These are phyloP conservation scores for Galerucella pusilla DNA, from an alignment of 2,888 invertebrate genomes.

Conservation along the genomic window DNA sequence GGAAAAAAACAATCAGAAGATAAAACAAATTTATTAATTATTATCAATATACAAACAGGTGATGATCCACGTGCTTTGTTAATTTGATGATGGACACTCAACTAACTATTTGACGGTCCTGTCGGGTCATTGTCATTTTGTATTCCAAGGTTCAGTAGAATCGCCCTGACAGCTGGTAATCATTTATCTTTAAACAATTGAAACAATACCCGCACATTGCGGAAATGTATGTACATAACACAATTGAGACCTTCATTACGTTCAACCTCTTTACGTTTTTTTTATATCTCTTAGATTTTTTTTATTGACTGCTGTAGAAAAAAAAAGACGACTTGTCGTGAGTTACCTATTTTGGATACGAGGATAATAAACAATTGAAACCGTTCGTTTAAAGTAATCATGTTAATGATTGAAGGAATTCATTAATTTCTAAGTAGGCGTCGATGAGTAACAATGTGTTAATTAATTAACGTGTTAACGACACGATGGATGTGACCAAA, in stretches of 20 bases:
- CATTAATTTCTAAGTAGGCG: not conserved
- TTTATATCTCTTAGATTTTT: not conserved
- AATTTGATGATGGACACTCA: not conserved
- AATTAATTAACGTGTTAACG: no score
- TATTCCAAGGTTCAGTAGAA: conserved; percentile 6
- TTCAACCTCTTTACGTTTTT: conserved; percentile 1
- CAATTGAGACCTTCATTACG: conserved; percentile 1
- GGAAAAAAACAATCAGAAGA: no score
- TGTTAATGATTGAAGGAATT: not conserved
- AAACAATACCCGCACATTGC: conserved; percentile 15
- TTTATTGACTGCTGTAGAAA: not conserved
- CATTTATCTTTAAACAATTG: conserved; percentile 12
- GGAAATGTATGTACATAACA: not conserved
- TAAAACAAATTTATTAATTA: no score
- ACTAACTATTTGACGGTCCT: not conserved
- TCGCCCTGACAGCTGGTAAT: conserved; percentile 13
- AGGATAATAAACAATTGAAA: conserved; percentile 5
- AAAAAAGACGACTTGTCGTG: not conserved
- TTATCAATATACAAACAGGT: not conserved
- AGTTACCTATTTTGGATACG: conserved; percentile 6
- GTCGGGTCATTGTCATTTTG: conserved; percentile 13
- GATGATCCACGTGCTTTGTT: not conserved
- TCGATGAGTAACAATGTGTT: not conserved
- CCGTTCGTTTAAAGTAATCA: not conserved
- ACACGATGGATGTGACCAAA: no score